Percentiles rank a stretch among this genome's conserved stretches.
Evolutionary conservation across 1,140 invertebrate genomes (phyloP).

Genomic region (Fopius arisanus): DNA sequence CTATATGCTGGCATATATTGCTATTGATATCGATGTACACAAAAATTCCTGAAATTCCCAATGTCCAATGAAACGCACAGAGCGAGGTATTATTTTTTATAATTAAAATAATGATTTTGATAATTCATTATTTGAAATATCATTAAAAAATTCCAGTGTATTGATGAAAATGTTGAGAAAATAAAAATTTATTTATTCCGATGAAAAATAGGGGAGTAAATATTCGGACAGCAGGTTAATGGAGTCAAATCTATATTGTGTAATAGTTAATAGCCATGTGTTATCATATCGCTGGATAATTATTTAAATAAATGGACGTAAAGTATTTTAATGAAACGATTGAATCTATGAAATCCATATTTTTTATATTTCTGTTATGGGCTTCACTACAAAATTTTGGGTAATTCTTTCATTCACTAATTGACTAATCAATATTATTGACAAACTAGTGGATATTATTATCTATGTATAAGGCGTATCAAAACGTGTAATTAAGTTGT

Average conservation of each 20-base stretch:
- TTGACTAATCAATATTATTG: neutral
- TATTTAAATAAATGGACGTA: too few relatives aligned
- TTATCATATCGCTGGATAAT: too few relatives aligned
- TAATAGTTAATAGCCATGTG: too few relatives aligned
- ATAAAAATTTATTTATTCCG: neutral
- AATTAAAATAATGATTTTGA: neutral
- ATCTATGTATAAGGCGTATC: neutral
- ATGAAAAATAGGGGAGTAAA: neutral
- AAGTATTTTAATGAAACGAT: too few relatives aligned
- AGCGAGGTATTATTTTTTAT: neutral
- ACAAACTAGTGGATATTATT: neutral
- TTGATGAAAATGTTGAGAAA: neutral
- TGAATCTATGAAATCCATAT: too few relatives aligned
- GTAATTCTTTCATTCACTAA: neutral
- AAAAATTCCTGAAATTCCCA: neutral
- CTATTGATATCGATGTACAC: constrained; percentile 23
- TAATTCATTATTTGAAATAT: neutral
- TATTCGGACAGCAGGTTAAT: neutral
- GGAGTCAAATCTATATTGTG: too few relatives aligned
- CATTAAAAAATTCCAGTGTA: neutral
- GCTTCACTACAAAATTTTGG: neutral
- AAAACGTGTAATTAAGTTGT: constrained; percentile 8
- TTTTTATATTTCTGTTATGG: too few relatives aligned
- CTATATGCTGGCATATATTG: constrained; percentile 49
- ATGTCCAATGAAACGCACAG: neutral